These are phyloP conservation scores for Folsomia manolachei DNA, from an alignment of 2,888 invertebrate genomes.

Conservation along the genomic window DNA sequence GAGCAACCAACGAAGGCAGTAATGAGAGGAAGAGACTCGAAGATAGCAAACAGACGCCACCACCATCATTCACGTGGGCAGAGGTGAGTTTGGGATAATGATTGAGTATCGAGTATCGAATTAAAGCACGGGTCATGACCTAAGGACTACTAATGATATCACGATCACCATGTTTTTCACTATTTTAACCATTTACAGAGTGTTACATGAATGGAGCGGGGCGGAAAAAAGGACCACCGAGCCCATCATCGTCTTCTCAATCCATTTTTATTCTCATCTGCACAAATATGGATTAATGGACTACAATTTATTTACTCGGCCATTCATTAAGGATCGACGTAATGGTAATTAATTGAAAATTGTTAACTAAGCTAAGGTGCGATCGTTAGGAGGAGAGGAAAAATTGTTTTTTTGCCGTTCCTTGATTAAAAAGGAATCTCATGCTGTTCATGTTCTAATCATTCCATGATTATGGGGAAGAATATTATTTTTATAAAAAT, in stretches of 20 bases:
- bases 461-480: background rate
- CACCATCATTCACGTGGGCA: background rate
- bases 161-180: conserved; percentile 1
- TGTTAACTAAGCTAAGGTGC: background rate
- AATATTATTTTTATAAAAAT: background rate
- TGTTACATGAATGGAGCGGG: background rate
- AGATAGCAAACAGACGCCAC: no score
- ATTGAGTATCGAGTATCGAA: conserved; percentile 3
- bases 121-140: conserved; percentile 2
- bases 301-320: background rate
- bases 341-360: background rate
- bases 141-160: background rate
- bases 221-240: background rate
- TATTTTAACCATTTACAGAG: background rate
- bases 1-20: no score
- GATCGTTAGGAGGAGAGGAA: background rate
- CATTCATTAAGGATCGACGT: background rate
- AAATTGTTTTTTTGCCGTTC: background rate
- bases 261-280: background rate
- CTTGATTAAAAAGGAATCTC: background rate
- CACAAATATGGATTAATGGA: conserved; percentile 1
- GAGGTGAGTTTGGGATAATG: background rate
- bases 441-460: background rate
- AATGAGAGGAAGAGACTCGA: no score
- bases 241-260: background rate